phyloP scores from a whole-genome alignment of 1,140 invertebrate species.

The Phocides pigmalion region DNA sequence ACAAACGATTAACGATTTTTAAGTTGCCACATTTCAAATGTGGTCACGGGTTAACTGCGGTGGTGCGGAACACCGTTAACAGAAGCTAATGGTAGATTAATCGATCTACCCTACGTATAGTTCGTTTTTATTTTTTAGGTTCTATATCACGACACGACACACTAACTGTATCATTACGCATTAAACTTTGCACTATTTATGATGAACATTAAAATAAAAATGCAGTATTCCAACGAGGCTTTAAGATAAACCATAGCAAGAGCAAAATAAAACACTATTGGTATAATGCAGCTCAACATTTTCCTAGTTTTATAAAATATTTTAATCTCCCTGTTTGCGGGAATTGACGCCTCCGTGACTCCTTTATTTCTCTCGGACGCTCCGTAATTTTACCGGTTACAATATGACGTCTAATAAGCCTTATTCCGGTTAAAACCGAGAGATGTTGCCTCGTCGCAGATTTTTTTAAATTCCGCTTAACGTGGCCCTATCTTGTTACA shows the following conservation, averaged over 20 bases:
- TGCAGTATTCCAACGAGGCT: not conserved
- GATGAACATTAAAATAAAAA: too few species aligned
- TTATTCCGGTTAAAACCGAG: conserved; percentile 3
- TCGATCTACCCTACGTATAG: too few species aligned
- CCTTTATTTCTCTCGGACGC: conserved; percentile 14
- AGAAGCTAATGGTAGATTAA: too few species aligned
- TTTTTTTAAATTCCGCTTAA: conserved; percentile 2
- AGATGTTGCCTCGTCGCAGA: not conserved
- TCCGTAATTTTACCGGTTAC: conserved; percentile 8
- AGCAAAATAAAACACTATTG: not conserved
- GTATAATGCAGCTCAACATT: not conserved
- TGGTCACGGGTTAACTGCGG: too few species aligned
- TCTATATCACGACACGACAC: too few species aligned
- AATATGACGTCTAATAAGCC: conserved; percentile 12
- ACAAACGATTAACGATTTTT: too few species aligned
- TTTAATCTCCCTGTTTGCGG: conserved; percentile 5
- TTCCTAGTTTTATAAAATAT: not conserved
- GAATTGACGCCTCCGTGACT: conserved; percentile 10
- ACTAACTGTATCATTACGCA: too few species aligned
- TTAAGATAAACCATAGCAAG: not conserved
- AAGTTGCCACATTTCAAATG: too few species aligned
- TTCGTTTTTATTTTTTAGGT: too few species aligned
- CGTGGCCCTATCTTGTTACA: not conserved
- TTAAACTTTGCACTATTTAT: too few species aligned
- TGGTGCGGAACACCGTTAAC: too few species aligned